These are phyloP conservation scores for Melanerpes aurifrons DNA, from an alignment of 2,113 vertebrate genomes.

Conservation along the genomic window DNA sequence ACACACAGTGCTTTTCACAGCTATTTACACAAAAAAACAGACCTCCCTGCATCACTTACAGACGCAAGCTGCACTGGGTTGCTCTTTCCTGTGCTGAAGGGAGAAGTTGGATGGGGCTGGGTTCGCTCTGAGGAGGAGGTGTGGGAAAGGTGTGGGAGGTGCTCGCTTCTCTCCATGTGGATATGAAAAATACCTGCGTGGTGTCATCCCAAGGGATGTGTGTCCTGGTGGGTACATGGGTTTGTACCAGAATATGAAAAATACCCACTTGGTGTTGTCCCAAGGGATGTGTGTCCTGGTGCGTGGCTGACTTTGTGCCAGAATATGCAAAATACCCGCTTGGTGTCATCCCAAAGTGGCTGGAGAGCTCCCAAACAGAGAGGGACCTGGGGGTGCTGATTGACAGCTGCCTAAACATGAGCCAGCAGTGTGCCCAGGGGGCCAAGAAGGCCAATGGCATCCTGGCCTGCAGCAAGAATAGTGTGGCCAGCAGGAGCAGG, in stretches of 20 bases:
- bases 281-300: background rate
- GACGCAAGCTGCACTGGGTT: background rate
- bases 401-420: too few species aligned
- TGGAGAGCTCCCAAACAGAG: too few species aligned
- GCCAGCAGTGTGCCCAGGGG: too few species aligned
- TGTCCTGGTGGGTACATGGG: background rate
- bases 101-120: background rate
- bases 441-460: too few species aligned
- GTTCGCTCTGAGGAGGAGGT: background rate
- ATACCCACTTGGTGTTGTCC: accelerated
- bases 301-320: background rate
- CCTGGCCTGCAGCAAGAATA: too few species aligned
- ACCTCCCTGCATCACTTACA: background rate
- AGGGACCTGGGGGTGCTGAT: too few species aligned
- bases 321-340: background rate
- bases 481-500: too few species aligned
- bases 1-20: conserved; percentile 70
- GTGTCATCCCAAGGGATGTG: background rate
- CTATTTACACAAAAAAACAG: conserved; percentile 63
- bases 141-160: conserved; percentile 38
- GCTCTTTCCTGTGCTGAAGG: background rate
- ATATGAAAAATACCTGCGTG: background rate
- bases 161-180: background rate
- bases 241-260: background rate
- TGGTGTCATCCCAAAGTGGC: too few species aligned